A percentile compares a stretch with the other conserved stretches of the same genome.
Evolutionary conservation across 2,113 vertebrate genomes (phyloP).

Genomic region (Alouatta palliata): DNA sequence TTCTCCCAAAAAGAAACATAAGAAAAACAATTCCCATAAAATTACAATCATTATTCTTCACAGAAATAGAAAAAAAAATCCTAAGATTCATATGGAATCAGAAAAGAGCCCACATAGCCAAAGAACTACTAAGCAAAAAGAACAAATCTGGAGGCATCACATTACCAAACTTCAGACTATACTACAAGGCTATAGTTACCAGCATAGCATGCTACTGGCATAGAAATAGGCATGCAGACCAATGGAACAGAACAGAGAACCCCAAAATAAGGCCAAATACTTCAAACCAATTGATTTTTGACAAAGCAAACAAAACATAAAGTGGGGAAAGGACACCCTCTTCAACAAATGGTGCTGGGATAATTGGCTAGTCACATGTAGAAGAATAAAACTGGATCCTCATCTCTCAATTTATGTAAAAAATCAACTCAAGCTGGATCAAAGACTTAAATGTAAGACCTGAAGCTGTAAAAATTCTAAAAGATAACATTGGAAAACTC

Average conservation of each 20-base stretch:
- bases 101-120: no score
- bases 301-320: not conserved
- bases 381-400: not conserved
- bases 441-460: not conserved
- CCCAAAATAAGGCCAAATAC: not conserved
- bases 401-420: not conserved
- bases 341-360: not conserved
- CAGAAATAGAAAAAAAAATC: no score
- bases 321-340: not conserved
- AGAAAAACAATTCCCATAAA: not conserved
- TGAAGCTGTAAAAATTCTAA: not conserved
- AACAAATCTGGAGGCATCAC: no score
- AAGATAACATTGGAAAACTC: not conserved
- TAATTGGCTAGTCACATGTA: not conserved
- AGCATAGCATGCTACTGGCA: not conserved
- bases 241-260: not conserved
- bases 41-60: no score
- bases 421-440: not conserved
- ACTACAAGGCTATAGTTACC: not conserved
- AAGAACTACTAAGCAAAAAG: no score
- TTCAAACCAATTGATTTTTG: not conserved
- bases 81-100: no score
- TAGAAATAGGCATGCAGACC: no score
- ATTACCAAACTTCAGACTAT: no score
- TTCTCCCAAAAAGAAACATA: not conserved